A percentile compares a stretch with the other conserved stretches of the same genome.
Conservation (phyloP, 2,113 vertebrate genomes). For the Triplophysa rosa region DNA sequence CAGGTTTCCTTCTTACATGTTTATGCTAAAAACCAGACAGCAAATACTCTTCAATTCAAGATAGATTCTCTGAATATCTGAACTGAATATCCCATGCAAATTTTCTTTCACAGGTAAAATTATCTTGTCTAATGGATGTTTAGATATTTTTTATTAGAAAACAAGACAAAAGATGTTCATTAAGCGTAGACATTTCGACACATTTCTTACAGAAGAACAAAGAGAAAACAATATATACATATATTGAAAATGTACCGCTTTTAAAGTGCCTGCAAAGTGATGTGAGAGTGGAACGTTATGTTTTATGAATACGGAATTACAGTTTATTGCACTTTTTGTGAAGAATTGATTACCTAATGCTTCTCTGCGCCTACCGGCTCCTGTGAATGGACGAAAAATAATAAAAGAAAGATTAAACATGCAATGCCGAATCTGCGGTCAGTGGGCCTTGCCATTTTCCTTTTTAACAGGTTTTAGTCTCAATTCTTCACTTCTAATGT, state of each 20-base stretch:
- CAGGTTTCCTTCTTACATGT: background rate
- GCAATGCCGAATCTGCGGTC: background rate
- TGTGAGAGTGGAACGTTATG: too few species aligned
- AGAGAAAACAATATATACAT: too few species aligned
- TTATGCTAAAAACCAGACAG: too few species aligned
- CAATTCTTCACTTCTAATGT: background rate
- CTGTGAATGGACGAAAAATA: background rate
- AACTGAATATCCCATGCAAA: background rate
- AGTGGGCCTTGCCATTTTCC: background rate
- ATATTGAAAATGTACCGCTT: too few species aligned
- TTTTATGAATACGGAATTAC: too few species aligned
- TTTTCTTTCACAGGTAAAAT: background rate
- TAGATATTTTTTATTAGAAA: background rate
- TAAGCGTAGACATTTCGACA: background rate
- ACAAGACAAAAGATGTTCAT: background rate
- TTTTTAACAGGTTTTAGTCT: background rate
- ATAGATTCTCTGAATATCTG: too few species aligned
- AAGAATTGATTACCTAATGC: background rate
- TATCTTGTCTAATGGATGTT: background rate
- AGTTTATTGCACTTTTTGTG: background rate
- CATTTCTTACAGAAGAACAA: too few species aligned
- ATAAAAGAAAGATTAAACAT: background rate
- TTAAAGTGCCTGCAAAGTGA: too few species aligned
- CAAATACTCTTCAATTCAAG: too few species aligned
- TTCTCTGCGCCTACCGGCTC: too few species aligned